These are phyloP conservation scores for Bombus pyrosoma DNA, from an alignment of 1,140 invertebrate genomes.

Conservation along the genomic window DNA sequence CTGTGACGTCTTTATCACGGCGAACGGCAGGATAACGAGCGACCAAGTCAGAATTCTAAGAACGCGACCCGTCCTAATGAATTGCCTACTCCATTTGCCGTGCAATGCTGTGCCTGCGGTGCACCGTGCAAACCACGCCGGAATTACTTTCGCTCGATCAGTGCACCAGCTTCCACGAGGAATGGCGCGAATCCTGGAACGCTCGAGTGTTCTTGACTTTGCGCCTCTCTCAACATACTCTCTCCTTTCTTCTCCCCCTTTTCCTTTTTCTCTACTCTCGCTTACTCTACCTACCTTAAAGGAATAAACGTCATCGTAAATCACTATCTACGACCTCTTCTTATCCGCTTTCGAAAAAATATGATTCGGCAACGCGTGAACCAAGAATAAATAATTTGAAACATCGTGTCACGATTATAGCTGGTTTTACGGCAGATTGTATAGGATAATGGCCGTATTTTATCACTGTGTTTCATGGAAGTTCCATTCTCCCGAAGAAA, in stretches of 20 bases:
- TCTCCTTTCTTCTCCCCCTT: not conserved
- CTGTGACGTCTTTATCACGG: slow-evolving; percentile 39
- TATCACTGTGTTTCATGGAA: not conserved
- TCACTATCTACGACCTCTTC: not conserved
- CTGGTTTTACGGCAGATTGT: not conserved
- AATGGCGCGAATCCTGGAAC: slow-evolving; percentile 27
- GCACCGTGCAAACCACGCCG: slow-evolving; percentile 15
- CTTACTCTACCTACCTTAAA: not conserved
- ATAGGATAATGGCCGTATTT: not conserved
- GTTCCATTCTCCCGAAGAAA: not conserved
- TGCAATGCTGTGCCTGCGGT: not conserved
- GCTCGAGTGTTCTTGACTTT: slow-evolving; percentile 30
- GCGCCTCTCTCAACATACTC: slow-evolving; percentile 11
- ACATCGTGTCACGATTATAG: not conserved
- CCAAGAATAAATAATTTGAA: slow-evolving; percentile 17
- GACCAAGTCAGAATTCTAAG: slow-evolving; percentile 40
- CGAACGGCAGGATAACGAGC: slow-evolving; percentile 43
- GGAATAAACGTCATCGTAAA: slow-evolving; percentile 15
- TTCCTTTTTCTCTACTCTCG: no score
- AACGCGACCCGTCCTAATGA: slow-evolving; percentile 49
- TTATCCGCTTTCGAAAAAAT: not conserved
- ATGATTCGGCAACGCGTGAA: not conserved
- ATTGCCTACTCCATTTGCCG: slow-evolving; percentile 53
- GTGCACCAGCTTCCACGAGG: slow-evolving; percentile 15
- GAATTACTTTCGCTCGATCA: slow-evolving; percentile 53